These are phyloP conservation scores for Cephus pulcher DNA, from an alignment of 2,888 invertebrate species.

Conservation along the genomic window DNA sequence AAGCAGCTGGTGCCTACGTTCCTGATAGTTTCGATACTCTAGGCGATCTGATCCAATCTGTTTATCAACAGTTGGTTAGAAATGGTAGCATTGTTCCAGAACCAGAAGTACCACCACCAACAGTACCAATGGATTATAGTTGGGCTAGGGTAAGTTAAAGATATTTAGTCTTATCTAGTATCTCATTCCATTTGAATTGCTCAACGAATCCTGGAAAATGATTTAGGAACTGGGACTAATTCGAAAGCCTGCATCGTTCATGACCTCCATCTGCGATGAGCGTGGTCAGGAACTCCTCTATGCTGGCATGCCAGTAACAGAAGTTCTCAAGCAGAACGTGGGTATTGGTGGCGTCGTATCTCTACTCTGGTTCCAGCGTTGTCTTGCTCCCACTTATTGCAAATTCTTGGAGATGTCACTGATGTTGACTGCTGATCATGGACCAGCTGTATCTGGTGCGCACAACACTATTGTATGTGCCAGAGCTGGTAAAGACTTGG, in stretches of 20 bases:
- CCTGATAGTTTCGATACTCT: slow-evolving; percentile 92
- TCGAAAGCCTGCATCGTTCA: slow-evolving; percentile 98
- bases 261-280: slow-evolving; percentile 99
- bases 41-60: slow-evolving; percentile 83
- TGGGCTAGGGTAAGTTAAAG: slow-evolving; percentile 84
- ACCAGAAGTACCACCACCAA: slow-evolving; percentile 95
- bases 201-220: slow-evolving; percentile 1
- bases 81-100: slow-evolving; percentile 87
- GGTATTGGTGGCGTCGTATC: slow-evolving; percentile 98
- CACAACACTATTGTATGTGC: slow-evolving; percentile 99
- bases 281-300: slow-evolving; percentile 96
- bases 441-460: slow-evolving; percentile 98
- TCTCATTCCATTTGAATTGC: not conserved
- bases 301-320: slow-evolving; percentile 92
- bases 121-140: slow-evolving; percentile 99
- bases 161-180: not conserved
- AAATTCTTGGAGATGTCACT: slow-evolving; percentile 99
- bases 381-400: slow-evolving; percentile 92
- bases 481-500: slow-evolving; percentile 95
- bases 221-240: slow-evolving; percentile 93
- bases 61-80: slow-evolving; percentile 82
- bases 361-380: slow-evolving; percentile 97
- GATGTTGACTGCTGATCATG: slow-evolving; percentile 99
- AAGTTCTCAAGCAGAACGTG: slow-evolving; percentile 92
- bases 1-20: slow-evolving; percentile 87